phyloP scores from a whole-genome alignment of 2,888 invertebrate species.

The Erebia ligea region DNA sequence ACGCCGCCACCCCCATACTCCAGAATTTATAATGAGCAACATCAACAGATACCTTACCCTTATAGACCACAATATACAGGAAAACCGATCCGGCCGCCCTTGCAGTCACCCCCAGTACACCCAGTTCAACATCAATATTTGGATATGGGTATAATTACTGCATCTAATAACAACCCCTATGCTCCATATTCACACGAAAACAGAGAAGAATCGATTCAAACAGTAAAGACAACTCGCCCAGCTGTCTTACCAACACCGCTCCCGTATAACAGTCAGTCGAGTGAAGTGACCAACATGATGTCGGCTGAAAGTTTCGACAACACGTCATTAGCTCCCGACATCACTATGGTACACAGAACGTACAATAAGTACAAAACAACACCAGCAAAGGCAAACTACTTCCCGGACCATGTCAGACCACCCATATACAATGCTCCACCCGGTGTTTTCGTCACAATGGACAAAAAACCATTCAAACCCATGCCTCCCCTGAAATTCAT shows the following conservation, averaged over 20 bases:
- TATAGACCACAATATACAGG: constrained; percentile 57
- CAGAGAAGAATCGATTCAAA: constrained; percentile 54
- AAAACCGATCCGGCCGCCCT: constrained; percentile 59
- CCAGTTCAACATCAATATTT: constrained; percentile 56
- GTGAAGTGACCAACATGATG: constrained; percentile 50
- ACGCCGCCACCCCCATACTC: constrained; percentile 52
- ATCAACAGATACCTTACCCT: constrained; percentile 58
- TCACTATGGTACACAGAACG: constrained; percentile 51
- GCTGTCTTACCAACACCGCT: constrained; percentile 65
- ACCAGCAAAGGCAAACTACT: constrained; percentile 61
- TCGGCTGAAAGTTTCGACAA: constrained; percentile 52
- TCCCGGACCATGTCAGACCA: constrained; percentile 67
- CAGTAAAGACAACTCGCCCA: constrained; percentile 62
- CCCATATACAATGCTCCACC: constrained; percentile 76
- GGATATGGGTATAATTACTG: constrained; percentile 46
- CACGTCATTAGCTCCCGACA: constrained; percentile 57
- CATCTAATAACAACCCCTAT: constrained; percentile 37
- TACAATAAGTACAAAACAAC: constrained; percentile 52
- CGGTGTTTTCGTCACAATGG: constrained; percentile 75
- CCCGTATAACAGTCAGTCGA: constrained; percentile 51
- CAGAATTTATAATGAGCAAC: constrained; percentile 56
- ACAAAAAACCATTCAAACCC: constrained; percentile 77
- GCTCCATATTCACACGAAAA: constrained; percentile 54
- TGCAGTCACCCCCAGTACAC: constrained; percentile 52
- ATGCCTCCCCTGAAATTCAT: constrained; percentile 71